Percentiles rank a stretch among this genome's conserved stretches.
phyloP scores from a whole-genome alignment of 2,888 invertebrate species.

The Leucoma salicis region DNA sequence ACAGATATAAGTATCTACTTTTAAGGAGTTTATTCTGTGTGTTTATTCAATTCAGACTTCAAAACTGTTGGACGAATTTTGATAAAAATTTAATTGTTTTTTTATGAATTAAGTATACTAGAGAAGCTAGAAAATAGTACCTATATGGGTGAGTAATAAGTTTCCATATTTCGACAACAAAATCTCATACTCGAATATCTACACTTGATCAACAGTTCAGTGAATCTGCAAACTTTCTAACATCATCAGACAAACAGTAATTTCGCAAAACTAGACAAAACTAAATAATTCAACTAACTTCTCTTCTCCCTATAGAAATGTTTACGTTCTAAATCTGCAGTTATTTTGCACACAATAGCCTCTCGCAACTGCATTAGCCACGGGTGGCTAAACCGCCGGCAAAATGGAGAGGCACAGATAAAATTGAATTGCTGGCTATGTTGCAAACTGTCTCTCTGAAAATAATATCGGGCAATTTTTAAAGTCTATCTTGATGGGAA shows the following conservation, averaged over 20 bases:
- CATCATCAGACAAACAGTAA: not conserved
- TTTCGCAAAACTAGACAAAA: not conserved
- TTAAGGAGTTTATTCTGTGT: no score
- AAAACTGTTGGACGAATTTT: no score
- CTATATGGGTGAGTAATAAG: no score
- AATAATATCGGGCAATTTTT: slow-evolving; percentile 1
- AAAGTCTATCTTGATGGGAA: not conserved
- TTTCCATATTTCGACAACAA: no score
- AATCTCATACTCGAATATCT: no score
- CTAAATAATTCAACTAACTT: not conserved
- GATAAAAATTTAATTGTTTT: no score
- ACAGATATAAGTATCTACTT: no score
- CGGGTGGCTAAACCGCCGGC: slow-evolving; percentile 5
- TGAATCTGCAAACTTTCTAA: no score
- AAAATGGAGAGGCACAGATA: slow-evolving; percentile 3
- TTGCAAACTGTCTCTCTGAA: not conserved
- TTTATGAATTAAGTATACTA: no score
- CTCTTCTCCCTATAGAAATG: not conserved
- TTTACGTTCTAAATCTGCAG: slow-evolving; percentile 5
- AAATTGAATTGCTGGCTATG: slow-evolving; percentile 7
- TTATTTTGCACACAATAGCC: slow-evolving; percentile 13
- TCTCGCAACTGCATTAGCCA: slow-evolving; percentile 10
- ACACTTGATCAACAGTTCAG: no score
- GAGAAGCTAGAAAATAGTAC: no score
- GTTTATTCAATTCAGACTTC: no score